Base-by-base conservation (phyloP, 2,888 invertebrate genomes). In the Tetragnatha montana region DNA sequence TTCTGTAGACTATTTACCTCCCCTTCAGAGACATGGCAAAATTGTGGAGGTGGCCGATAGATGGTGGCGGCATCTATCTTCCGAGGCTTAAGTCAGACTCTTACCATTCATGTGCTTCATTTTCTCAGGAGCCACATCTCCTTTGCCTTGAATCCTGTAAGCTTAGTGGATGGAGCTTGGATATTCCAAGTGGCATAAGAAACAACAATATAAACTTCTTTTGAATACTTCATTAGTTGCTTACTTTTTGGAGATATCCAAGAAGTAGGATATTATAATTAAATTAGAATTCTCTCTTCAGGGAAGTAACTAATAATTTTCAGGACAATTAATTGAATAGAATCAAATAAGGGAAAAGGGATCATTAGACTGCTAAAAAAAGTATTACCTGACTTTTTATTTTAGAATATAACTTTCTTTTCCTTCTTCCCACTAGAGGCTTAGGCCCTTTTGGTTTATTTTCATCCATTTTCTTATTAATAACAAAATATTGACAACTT, bases 341-440 rank as follows among this genome's bases (percentile, higher is more conserved):
- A 60, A 8, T 12, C 17, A 17, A 19, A 12, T 3, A 19, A 19
- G 2, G 6, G 4, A 19, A 6, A n/a, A 6, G 4, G 12, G 10
- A 17, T 21, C 71, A 4, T 19, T 6, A 21, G 10, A 71, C 19
- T 0, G 19, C 10, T n/a, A 71, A 71, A 17, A 71, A 4, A 35
- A 75, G 17, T 21, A 35, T n/a, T 80, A 80, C 80, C 80, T 80
- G 80, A 10, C 69, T 69, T 68, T 70, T 80, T 22, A 80, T 22
- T 80, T 80, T 80, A 0, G 69, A 68, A 69, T 35, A 69, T n/a
- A 80, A 70, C 35, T 80, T 80, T 68, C 60, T 80, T 76, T 76
- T 76, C 76, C 50, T 76, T 19, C 50, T 76, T 17, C 76, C 76
- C 10, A 12, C 7, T 7, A 76, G 50, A 49, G 49, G 76, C 49